Evolutionary conservation across 2,888 invertebrate genomes (phyloP).

Genomic region (Oasisia sp.): DNA sequence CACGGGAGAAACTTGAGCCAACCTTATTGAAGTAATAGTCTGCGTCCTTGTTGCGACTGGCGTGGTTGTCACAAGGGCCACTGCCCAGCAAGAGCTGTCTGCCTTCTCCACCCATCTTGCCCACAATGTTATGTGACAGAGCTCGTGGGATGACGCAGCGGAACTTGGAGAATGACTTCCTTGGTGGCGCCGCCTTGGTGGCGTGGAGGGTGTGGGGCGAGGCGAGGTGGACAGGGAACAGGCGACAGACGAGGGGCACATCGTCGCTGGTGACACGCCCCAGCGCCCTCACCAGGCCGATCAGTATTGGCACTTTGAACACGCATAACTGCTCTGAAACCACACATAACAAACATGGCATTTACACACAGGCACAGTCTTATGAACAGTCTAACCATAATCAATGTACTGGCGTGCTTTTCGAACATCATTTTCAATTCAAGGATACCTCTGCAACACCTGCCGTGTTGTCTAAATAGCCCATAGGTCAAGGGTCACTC

Average conservation of each 20-base stretch:
- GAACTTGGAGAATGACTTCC: constrained; percentile 67
- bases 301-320: constrained; percentile 84
- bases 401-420: too few relatives aligned
- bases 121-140: constrained; percentile 71
- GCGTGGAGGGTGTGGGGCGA: not conserved
- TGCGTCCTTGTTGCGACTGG: constrained; percentile 77
- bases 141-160: constrained; percentile 92
- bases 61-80: not conserved
- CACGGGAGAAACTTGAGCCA: constrained; percentile 82
- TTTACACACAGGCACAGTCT: too few relatives aligned
- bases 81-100: not conserved
- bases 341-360: not conserved
- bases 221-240: constrained; percentile 80
- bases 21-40: constrained; percentile 86
- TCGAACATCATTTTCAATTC: too few relatives aligned
- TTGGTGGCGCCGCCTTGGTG: not conserved
- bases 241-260: constrained; percentile 79
- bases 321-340: constrained; percentile 80
- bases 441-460: too few relatives aligned
- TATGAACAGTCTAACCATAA: too few relatives aligned
- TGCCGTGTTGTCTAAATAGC: too few relatives aligned
- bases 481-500: too few relatives aligned
- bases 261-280: constrained; percentile 85
- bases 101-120: not conserved
- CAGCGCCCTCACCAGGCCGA: constrained; percentile 90